Conservation (phyloP, 1,140 invertebrate species). For the Meloidogyne floridensis region DNA sequence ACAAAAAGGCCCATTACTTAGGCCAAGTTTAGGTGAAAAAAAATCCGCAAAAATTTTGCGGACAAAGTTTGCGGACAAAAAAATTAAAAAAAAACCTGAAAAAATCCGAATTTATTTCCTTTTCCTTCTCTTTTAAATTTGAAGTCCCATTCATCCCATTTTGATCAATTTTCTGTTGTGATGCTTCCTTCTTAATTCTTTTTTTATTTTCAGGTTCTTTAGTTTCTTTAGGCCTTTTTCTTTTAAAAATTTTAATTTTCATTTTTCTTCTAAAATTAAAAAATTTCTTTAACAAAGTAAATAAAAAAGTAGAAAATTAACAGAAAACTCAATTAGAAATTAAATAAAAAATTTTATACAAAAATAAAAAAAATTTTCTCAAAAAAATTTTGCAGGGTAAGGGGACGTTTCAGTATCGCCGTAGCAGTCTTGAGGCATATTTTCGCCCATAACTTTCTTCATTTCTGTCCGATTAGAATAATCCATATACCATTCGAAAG, state of each 20-base stretch:
- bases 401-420: too few species aligned
- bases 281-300: not conserved
- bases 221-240: too few species aligned
- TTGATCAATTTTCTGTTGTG: not conserved
- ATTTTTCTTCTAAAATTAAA: constrained; percentile 1
- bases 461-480: too few species aligned
- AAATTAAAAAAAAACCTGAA: not conserved
- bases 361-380: too few species aligned
- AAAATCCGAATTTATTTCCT: not conserved
- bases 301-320: constrained; percentile 6
- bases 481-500: too few species aligned
- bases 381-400: too few species aligned
- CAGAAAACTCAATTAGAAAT: not conserved
- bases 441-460: too few species aligned
- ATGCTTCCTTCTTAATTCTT: not conserved
- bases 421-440: too few species aligned
- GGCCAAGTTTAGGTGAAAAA: too few species aligned
- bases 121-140: not conserved
- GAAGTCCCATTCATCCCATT: not conserved
- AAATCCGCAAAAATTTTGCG: not conserved
- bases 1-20: too few species aligned
- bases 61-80: not conserved
- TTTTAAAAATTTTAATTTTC: not conserved
- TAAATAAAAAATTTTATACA: too few species aligned
- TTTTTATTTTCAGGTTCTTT: not conserved